These are phyloP conservation scores for Neolamprologus modestus DNA, from an alignment of 2,113 vertebrate species.

Conservation along the genomic window DNA sequence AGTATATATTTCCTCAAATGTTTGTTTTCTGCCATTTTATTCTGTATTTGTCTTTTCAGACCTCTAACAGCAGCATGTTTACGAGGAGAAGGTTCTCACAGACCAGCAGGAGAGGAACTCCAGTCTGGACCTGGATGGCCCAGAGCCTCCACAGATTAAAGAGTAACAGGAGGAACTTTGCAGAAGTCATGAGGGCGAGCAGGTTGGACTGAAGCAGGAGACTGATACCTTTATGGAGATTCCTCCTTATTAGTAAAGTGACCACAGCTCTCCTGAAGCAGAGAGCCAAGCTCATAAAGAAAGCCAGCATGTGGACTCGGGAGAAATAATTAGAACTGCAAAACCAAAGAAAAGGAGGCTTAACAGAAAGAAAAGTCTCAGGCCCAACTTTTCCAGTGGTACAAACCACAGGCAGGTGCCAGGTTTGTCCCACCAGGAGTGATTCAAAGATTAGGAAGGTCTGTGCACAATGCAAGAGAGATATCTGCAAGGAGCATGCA, in stretches of 20 bases:
- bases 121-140: neutral
- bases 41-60: neutral
- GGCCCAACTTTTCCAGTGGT: neutral
- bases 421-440: neutral
- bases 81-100: fast-evolving
- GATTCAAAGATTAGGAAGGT: fast-evolving
- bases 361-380: neutral
- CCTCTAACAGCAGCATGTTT: neutral
- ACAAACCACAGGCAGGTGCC: neutral
- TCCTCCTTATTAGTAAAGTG: neutral
- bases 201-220: neutral
- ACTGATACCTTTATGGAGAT: neutral
- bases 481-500: neutral
- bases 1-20: neutral
- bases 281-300: neutral
- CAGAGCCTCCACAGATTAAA: neutral
- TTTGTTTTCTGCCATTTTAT: neutral
- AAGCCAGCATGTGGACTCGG: neutral
- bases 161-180: neutral
- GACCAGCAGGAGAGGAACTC: neutral
- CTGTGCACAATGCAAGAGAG: neutral
- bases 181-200: neutral
- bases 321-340: neutral
- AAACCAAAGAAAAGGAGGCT: neutral
- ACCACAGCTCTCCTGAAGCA: neutral